Evolutionary conservation across 2,888 invertebrate species (phyloP).

Genomic region (Cynaeus angustus): DNA sequence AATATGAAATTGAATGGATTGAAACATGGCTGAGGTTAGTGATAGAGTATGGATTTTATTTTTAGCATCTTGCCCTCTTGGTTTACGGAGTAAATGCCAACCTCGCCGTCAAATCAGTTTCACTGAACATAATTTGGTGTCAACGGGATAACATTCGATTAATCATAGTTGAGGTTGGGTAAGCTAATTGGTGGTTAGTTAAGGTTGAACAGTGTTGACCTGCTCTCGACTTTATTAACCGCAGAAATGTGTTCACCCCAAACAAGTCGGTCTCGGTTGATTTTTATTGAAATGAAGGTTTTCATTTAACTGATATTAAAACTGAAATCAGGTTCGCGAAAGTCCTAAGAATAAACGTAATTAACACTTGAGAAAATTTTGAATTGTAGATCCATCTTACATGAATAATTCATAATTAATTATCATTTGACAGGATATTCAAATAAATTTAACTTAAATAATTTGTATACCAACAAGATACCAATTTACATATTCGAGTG

Average conservation of each 20-base stretch:
- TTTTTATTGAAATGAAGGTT: conserved; percentile 34
- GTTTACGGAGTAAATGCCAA: not conserved
- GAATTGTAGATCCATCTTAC: conserved; percentile 49
- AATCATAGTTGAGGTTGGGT: conserved; percentile 31
- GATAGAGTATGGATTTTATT: too few relatives aligned
- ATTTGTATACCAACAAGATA: conserved; percentile 50
- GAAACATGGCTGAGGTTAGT: too few relatives aligned
- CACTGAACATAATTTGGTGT: conserved; percentile 25
- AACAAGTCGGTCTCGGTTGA: conserved; percentile 18
- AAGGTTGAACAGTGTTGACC: conserved; percentile 35
- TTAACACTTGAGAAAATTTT: conserved; percentile 50
- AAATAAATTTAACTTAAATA: conserved; percentile 51
- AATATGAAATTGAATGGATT: too few relatives aligned
- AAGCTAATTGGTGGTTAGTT: conserved; percentile 42
- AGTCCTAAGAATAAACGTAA: conserved; percentile 44
- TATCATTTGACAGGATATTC: conserved; percentile 50
- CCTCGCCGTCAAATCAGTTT: not conserved
- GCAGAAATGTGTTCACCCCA: conserved; percentile 23
- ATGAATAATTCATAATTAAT: conserved; percentile 52
- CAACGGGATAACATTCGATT: conserved; percentile 34
- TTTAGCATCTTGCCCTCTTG: not conserved
- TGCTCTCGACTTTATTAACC: conserved; percentile 32
- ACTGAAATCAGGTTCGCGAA: conserved; percentile 33
- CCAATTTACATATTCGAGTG: conserved; percentile 44
- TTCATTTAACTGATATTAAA: conserved; percentile 41